A percentile compares a stretch with the other conserved stretches of the same genome.
These are phyloP conservation scores for Sula dactylatra DNA, from an alignment of 2,113 vertebrate species.

Conservation along the genomic window DNA sequence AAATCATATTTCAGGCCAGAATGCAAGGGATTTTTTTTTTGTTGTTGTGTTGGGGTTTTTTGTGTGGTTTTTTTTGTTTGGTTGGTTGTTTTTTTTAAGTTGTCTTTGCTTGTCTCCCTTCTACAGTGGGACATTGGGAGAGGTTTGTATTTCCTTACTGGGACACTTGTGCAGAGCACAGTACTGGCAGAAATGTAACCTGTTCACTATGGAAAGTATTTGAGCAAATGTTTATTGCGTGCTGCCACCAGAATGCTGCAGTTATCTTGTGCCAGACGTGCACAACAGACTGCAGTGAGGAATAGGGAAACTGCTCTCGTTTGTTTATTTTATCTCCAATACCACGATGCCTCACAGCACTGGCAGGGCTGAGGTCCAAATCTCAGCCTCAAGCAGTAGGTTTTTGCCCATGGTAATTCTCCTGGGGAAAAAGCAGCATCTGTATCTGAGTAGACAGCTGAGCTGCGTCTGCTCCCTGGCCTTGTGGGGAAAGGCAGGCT, in stretches of 20 bases:
- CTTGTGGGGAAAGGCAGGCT: neutral
- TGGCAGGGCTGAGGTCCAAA: conserved; percentile 13
- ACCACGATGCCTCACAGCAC: neutral
- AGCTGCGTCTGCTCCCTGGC: neutral
- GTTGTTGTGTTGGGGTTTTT: too few relatives aligned
- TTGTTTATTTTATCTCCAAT: conserved; percentile 56
- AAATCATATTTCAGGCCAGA: neutral
- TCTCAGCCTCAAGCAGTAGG: neutral
- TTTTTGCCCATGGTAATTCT: conserved; percentile 8
- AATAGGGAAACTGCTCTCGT: conserved; percentile 22
- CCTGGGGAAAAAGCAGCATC: conserved; percentile 13
- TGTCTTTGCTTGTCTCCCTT: neutral
- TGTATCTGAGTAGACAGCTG: neutral
- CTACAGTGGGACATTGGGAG: neutral
- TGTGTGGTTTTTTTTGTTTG: too few relatives aligned
- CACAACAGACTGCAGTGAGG: conserved; percentile 10
- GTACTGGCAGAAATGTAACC: conserved; percentile 46
- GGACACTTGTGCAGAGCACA: neutral
- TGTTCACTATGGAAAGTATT: conserved; percentile 58
- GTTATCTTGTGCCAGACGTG: conserved; percentile 18
- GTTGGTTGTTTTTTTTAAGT: neutral
- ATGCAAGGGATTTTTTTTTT: neutral
- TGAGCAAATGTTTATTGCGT: conserved; percentile 34
- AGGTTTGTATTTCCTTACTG: conserved; percentile 51
- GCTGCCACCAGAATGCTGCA: conserved; percentile 36